A percentile compares a stretch with the other conserved stretches of the same genome.
phyloP scores from a whole-genome alignment of 2,113 vertebrate genomes.

The Castor canadensis region DNA sequence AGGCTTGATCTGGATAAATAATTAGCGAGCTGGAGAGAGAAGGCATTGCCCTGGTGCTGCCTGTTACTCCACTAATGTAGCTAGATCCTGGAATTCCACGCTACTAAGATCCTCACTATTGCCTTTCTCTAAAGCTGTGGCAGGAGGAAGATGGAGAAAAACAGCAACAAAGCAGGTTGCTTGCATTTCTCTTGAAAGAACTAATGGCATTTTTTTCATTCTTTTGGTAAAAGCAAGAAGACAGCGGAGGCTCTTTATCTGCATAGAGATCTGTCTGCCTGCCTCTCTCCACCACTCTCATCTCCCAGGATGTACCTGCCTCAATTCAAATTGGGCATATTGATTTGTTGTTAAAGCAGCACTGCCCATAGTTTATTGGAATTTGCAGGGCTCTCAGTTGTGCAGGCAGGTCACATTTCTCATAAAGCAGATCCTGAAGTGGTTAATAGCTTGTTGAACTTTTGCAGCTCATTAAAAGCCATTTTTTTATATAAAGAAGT shows the following conservation, averaged over 20 bases:
- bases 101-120: constrained; percentile 48
- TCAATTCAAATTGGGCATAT: background rate
- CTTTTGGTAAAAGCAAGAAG: constrained; percentile 72
- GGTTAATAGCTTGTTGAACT: constrained; percentile 32
- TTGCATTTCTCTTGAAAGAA: constrained; percentile 83
- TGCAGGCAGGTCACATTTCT: background rate
- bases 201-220: constrained; percentile 81
- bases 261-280: too few relatives aligned
- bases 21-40: constrained; percentile 84
- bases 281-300: background rate
- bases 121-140: constrained; percentile 75
- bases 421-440: background rate
- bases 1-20: constrained; percentile 89
- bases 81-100: constrained; percentile 78
- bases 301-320: background rate
- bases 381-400: background rate
- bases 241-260: constrained; percentile 74
- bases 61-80: constrained; percentile 82
- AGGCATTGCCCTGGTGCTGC: constrained; percentile 79
- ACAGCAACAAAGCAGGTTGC: constrained; percentile 83
- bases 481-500: background rate
- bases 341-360: constrained; percentile 26
- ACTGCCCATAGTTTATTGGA: background rate
- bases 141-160: background rate
- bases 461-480: constrained; percentile 2